Conservation (phyloP, 2,113 vertebrate species). For the Aleadryas rufinucha region DNA sequence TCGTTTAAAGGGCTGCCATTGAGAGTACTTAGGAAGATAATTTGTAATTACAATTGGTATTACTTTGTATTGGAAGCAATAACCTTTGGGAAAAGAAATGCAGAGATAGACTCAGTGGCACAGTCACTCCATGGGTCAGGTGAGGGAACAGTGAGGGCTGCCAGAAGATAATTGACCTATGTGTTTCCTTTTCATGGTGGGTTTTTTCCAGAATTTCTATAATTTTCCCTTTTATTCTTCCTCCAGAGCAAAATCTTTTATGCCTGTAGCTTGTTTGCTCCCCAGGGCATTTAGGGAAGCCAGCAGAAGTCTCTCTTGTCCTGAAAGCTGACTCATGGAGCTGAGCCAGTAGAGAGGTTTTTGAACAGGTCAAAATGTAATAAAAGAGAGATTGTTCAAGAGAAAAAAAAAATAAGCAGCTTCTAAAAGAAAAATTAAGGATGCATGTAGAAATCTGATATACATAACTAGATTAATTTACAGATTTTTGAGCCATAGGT, state of each 20-base stretch:
- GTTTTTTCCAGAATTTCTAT: neutral
- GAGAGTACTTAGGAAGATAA: neutral
- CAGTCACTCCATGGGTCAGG: fast-evolving
- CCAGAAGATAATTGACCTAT: neutral
- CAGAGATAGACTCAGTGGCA: neutral
- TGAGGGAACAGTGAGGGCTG: neutral
- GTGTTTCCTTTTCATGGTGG: neutral
- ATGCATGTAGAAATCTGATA: neutral
- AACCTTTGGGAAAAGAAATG: neutral
- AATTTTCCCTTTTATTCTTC: neutral
- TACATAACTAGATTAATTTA: neutral
- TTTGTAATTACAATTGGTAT: neutral
- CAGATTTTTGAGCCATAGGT: neutral
- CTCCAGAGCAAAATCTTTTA: neutral
- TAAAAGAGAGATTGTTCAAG: neutral
- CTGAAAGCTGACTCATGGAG: neutral
- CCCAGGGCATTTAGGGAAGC: neutral
- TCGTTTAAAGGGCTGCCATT: neutral
- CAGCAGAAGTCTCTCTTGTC: neutral
- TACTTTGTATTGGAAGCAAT: neutral
- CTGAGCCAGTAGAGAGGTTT: constrained; percentile 36
- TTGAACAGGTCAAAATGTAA: neutral
- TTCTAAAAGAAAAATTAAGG: neutral
- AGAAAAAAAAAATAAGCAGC: neutral
- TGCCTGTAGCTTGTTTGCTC: neutral